These are phyloP conservation scores for Arenicola marina DNA, from an alignment of 2,888 invertebrate genomes.

Conservation along the genomic window DNA sequence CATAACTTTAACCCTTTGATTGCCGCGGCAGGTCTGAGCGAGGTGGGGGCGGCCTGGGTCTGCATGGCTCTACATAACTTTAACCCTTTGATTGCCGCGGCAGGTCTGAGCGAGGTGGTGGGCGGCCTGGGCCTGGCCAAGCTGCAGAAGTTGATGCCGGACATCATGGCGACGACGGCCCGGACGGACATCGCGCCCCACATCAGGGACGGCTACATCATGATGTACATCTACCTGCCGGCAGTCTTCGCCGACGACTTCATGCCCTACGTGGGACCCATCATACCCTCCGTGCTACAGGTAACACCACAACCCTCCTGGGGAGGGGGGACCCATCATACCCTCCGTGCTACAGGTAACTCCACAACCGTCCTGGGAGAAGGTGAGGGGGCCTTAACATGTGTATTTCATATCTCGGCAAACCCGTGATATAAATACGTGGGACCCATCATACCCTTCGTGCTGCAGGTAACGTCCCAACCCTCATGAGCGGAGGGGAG, in stretches of 20 bases:
- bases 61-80: conserved; percentile 91
- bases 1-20: no score
- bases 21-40: no score
- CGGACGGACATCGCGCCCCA: conserved; percentile 77
- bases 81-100: conserved; percentile 80
- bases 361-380: no score
- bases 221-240: conserved; percentile 99
- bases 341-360: conserved; percentile 91
- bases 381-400: no score
- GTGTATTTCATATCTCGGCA: no score
- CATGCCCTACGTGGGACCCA: conserved; percentile 92
- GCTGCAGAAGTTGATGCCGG: conserved; percentile 95
- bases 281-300: conserved; percentile 94
- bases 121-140: conserved; percentile 94
- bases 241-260: conserved; percentile 95
- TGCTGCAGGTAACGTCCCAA: conserved; percentile 86
- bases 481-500: no score
- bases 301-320: no score
- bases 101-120: conserved; percentile 91
- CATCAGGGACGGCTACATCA: conserved; percentile 98
- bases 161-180: conserved; percentile 92
- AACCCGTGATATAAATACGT: no score
- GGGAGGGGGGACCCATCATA: conserved; percentile 92
- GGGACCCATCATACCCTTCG: conserved; percentile 95
- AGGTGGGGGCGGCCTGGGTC: no score